Percentiles rank a stretch among this genome's conserved stretches.
Evolutionary conservation across 1,140 invertebrate genomes (phyloP).

Genomic region (Trichonephila clavata): DNA sequence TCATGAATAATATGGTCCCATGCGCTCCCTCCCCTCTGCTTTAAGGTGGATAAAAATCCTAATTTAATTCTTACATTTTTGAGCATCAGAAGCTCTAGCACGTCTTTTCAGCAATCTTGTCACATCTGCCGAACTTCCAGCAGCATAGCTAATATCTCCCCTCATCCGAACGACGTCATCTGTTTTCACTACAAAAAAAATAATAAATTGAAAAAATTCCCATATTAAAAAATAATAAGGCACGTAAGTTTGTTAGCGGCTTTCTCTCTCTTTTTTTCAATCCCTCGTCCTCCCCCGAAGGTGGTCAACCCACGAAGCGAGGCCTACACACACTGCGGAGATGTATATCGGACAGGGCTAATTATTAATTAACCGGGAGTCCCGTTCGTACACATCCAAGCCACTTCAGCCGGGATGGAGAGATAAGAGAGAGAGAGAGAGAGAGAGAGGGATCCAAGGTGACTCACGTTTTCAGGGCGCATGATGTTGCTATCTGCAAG

Average conservation of each 20-base stretch:
- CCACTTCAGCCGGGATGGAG: constrained; percentile 51
- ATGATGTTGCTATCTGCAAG: constrained; percentile 75
- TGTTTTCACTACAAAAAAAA: constrained; percentile 8
- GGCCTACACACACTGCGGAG: not conserved
- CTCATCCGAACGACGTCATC: not conserved
- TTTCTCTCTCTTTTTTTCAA: not conserved
- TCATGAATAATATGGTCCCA: no score
- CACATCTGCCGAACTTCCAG: not conserved
- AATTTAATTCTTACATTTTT: not conserved
- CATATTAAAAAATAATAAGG: constrained; percentile 18
- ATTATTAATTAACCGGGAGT: constrained; percentile 74
- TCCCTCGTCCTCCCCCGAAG: not conserved
- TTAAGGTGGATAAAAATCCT: no score
- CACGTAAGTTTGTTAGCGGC: constrained; percentile 57
- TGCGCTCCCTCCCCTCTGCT: no score
- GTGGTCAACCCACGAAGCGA: constrained; percentile 33
- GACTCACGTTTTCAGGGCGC: constrained; percentile 59
- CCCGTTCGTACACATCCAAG: constrained; percentile 53
- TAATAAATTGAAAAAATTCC: not conserved
- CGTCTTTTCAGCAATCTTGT: not conserved
- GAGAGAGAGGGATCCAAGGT: constrained; percentile 66
- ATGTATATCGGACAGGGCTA: constrained; percentile 61
- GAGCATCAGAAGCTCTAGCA: not conserved
- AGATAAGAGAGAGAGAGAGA: constrained; percentile 29
- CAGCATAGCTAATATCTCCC: not conserved